These are phyloP conservation scores for Nomada hirtipes DNA, from an alignment of 2,888 invertebrate species.

Conservation along the genomic window DNA sequence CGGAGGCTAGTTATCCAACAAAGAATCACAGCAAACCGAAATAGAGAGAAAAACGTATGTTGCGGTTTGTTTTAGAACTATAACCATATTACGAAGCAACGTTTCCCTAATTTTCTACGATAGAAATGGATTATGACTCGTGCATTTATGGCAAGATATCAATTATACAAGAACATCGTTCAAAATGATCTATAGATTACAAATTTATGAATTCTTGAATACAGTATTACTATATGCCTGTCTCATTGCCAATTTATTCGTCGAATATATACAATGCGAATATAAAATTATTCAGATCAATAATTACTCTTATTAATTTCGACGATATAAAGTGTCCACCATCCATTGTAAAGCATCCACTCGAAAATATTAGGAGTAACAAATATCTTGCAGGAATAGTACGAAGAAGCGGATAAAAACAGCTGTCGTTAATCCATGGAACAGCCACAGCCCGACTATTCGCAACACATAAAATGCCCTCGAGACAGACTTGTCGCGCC, in stretches of 20 bases:
- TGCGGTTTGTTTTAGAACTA: too few relatives aligned
- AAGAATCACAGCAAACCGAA: too few relatives aligned
- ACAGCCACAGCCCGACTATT: conserved; percentile 49
- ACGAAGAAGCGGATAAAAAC: conserved; percentile 39
- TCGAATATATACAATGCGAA: neutral
- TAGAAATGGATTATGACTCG: too few relatives aligned
- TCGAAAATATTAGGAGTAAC: conserved; percentile 11
- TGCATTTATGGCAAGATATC: too few relatives aligned
- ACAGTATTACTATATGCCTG: neutral
- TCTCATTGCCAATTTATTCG: neutral
- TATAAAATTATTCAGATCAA: neutral
- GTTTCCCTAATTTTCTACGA: too few relatives aligned
- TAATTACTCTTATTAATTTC: neutral
- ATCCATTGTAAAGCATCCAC: neutral
- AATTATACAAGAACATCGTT: too few relatives aligned
- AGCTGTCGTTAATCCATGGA: conserved; percentile 40
- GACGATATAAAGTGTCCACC: too few relatives aligned
- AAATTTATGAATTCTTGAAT: neutral
- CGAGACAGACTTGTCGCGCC: conserved; percentile 74
- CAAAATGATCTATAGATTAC: too few relatives aligned
- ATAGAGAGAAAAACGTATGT: too few relatives aligned
- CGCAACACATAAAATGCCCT: conserved; percentile 73
- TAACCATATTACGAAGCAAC: too few relatives aligned
- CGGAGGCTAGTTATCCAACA: too few relatives aligned
- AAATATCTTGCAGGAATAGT: conserved; percentile 7